Evolutionary conservation across 2,888 invertebrate genomes (phyloP), one percentile per base, ranked within the genome.

Genomic region (Beris morrisii): DNA sequence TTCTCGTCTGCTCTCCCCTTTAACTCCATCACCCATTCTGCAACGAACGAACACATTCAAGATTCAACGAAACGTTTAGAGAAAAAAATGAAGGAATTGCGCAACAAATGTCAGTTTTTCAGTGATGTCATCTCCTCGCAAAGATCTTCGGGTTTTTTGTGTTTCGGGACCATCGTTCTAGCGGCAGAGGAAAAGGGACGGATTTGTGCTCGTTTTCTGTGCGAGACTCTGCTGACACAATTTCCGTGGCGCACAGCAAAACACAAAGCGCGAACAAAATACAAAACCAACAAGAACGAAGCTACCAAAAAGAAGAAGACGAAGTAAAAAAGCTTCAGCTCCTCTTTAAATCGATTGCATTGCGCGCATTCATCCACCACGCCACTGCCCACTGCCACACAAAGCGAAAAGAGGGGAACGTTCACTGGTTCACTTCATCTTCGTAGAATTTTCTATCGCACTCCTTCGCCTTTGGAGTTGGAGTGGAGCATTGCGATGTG

Each of bases 221-320:
- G 3, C 44, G 30, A 43, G 56, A 38, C 56, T 43, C 56, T 56
- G 56, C 56, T 56, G 58, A 58, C 58, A 58, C 58, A 58, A 45
- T 58, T 58, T 58, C 45, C 58, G 45, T 38, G 7, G 38, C 38
- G 5, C 58, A 58, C 56, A 30, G 13, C n/a, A 9, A 46, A 28
- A 58, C 3, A 28, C 30, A 58, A 58, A n/a, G 45, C 45, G 15
- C 4, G 54, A 54, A 9, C 12, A 43, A 43, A 56, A n/a, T 22
- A 56, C 13, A 38, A 30, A 54, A 38, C 55, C 13, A 58, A 46
- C 45, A 28, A 7, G 44, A 5, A 5, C 7, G 4, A 52, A 52
- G 22, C 13, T 22, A 28, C 12, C 12, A 22, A 6, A 44, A 15
- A 45, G 11, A 6, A 45, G 28, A 58, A 58, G 46, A 22, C 30